These are phyloP conservation scores for Gymnocephalus cernua DNA, from an alignment of 2,113 vertebrate genomes.

Conservation along the genomic window DNA sequence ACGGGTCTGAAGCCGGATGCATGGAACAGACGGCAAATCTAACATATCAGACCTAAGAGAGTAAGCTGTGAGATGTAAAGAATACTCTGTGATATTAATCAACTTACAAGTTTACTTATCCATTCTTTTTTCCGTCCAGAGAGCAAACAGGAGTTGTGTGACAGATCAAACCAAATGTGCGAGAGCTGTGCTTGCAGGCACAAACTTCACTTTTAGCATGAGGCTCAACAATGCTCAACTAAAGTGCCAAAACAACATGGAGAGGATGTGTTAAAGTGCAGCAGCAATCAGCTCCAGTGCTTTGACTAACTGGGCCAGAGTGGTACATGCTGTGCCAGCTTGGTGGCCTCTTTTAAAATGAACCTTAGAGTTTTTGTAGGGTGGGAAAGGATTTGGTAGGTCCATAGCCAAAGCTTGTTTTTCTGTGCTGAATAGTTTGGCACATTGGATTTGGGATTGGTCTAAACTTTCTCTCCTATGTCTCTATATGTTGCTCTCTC, in stretches of 20 bases:
- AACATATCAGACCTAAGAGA: no score
- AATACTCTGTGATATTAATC: background rate
- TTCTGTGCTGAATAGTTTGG: conserved; percentile 34
- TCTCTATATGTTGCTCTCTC: background rate
- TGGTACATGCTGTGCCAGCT: conserved; percentile 50
- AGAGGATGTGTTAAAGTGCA: conserved; percentile 53
- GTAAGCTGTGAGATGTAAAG: no score
- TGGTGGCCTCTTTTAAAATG: conserved; percentile 42
- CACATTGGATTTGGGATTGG: conserved; percentile 16
- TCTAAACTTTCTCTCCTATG: background rate
- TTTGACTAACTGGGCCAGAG: conserved; percentile 41
- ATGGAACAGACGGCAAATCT: no score
- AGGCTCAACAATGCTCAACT: conserved; percentile 44
- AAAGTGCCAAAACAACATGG: conserved; percentile 62
- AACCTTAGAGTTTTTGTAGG: conserved; percentile 42
- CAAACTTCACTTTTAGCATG: conserved; percentile 48
- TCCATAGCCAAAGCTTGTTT: conserved; percentile 46
- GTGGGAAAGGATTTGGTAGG: conserved; percentile 60
- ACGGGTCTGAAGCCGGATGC: no score
- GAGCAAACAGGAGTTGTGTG: conserved; percentile 35
- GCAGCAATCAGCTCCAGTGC: conserved; percentile 39
- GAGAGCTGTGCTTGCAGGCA: conserved; percentile 51
- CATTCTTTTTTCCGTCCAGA: conserved; percentile 12
- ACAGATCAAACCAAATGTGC: conserved; percentile 41
- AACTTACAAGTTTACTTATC: conserved; percentile 5